Conservation (phyloP, 2,113 vertebrate species). For the Astatoreochromis straeleni region DNA sequence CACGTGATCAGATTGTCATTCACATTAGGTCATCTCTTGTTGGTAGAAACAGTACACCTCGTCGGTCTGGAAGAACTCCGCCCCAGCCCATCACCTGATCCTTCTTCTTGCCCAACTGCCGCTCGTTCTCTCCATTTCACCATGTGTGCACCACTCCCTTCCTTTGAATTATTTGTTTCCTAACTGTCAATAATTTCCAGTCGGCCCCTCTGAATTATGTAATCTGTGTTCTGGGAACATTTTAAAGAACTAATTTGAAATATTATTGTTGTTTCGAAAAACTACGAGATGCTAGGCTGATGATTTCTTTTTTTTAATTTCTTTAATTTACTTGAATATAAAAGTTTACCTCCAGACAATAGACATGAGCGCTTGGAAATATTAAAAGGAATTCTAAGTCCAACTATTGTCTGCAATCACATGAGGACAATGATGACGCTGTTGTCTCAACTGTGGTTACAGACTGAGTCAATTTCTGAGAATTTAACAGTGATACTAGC, state of each 20-base stretch:
- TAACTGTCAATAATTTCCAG: background rate
- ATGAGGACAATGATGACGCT: background rate
- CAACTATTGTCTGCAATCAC: background rate
- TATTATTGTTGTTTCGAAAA: background rate
- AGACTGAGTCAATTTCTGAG: background rate
- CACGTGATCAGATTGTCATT: background rate
- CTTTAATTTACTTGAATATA: background rate
- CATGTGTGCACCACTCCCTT: background rate
- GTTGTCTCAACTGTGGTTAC: background rate
- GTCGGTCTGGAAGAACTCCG: accelerated
- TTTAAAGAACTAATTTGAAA: background rate
- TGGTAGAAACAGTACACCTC: background rate
- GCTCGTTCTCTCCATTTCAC: background rate
- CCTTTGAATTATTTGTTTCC: background rate
- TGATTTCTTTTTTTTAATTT: background rate
- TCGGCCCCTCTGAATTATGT: background rate
- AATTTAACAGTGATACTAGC: background rate
- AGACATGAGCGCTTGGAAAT: background rate
- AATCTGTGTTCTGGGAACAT: background rate
- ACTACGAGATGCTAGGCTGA: background rate
- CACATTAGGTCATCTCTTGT: background rate
- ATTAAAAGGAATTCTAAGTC: background rate
- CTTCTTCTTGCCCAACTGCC: background rate
- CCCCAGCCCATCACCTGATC: background rate
- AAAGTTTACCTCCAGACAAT: background rate